Conservation (phyloP, 2,888 invertebrate species). For the Sminthurinus aureus region DNA sequence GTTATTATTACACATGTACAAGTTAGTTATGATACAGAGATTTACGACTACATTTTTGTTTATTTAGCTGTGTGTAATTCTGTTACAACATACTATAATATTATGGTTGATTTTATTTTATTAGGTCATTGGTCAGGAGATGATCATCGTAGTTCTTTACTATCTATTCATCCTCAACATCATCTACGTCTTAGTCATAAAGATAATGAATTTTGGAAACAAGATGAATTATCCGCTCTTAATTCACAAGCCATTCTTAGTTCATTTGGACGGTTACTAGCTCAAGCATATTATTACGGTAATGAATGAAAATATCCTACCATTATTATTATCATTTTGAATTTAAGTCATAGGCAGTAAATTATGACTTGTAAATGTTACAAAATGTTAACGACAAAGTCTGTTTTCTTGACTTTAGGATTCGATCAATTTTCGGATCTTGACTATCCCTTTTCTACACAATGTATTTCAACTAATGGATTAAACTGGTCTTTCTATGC, state of each 20-base stretch:
- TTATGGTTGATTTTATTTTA: not conserved
- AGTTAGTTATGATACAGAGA: too few relatives aligned
- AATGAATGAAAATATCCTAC: slow-evolving; percentile 32
- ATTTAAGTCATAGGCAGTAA: not conserved
- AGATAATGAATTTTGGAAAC: slow-evolving; percentile 44
- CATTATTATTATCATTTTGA: not conserved
- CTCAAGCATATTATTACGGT: slow-evolving; percentile 82
- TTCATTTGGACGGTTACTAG: slow-evolving; percentile 80
- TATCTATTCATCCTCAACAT: slow-evolving; percentile 77
- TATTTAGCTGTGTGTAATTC: too few relatives aligned
- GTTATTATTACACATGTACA: too few relatives aligned
- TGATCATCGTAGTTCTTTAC: slow-evolving; percentile 75
- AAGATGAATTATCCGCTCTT: slow-evolving; percentile 72
- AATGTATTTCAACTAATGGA: slow-evolving; percentile 89
- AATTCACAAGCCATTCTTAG: slow-evolving; percentile 78
- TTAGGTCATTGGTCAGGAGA: slow-evolving; percentile 87
- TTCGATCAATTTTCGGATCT: slow-evolving; percentile 90
- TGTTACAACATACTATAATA: too few relatives aligned
- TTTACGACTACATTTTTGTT: too few relatives aligned
- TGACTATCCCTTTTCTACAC: slow-evolving; percentile 88
- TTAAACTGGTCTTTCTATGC: slow-evolving; percentile 83
- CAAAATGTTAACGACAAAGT: not conserved
- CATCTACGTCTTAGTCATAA: slow-evolving; percentile 67
- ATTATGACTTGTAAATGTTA: not conserved
- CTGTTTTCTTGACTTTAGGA: slow-evolving; percentile 64